Percentiles rank a stretch among this genome's conserved stretches.
These are phyloP conservation scores for Diadromus collaris DNA, from an alignment of 2,888 invertebrate genomes.

Conservation along the genomic window DNA sequence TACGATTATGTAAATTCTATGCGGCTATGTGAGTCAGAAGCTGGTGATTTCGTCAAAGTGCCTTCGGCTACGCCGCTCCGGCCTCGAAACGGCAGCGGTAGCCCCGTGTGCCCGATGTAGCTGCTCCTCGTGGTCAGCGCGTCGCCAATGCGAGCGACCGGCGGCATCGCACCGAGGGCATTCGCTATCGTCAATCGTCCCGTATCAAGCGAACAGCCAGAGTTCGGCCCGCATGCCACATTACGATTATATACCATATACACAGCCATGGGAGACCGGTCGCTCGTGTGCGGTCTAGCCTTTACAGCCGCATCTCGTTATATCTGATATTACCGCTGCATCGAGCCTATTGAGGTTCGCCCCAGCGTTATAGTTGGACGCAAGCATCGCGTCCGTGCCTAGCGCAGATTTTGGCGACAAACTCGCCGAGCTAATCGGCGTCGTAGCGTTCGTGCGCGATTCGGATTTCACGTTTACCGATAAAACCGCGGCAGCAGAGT, in stretches of 20 bases:
- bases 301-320: slow-evolving; percentile 42
- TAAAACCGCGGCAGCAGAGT: slow-evolving; percentile 12
- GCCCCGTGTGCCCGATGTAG: not conserved
- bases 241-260: slow-evolving; percentile 40
- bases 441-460: slow-evolving; percentile 1
- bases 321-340: slow-evolving; percentile 52
- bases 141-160: slow-evolving; percentile 21
- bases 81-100: not conserved
- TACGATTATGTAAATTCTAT: slow-evolving; percentile 45
- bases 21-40: not conserved
- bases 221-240: slow-evolving; percentile 38
- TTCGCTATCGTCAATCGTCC: slow-evolving; percentile 47
- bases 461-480: slow-evolving; percentile 6
- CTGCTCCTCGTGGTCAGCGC: slow-evolving; percentile 16
- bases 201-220: slow-evolving; percentile 33
- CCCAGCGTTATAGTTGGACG: slow-evolving; percentile 14
- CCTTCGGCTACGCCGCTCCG: slow-evolving; percentile 26
- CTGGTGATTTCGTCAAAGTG: slow-evolving; percentile 43
- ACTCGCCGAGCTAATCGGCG: slow-evolving; percentile 22
- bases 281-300: slow-evolving; percentile 23
- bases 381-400: slow-evolving; percentile 16
- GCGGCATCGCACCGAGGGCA: slow-evolving; percentile 5
- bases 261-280: not conserved
- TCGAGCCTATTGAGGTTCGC: slow-evolving; percentile 43
- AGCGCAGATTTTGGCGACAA: slow-evolving; percentile 17